Percentiles rank a stretch among this genome's conserved stretches.
Conservation (phyloP, 1,140 invertebrate genomes). For the Dufourea novaeangliae region DNA sequence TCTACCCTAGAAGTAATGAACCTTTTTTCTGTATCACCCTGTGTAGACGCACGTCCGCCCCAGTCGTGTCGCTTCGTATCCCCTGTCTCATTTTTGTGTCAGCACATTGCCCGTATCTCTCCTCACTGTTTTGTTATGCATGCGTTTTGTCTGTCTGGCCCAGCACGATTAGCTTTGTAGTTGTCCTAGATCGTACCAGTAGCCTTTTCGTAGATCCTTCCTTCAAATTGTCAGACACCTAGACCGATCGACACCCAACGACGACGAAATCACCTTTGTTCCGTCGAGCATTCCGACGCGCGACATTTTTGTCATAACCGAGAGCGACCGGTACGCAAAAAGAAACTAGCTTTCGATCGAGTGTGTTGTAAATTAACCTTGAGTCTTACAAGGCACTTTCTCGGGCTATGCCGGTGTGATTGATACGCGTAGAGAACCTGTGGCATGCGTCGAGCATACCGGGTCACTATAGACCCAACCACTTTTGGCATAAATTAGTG, state of each 20-base stretch:
- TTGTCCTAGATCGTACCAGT: background rate
- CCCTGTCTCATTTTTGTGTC: background rate
- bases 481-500: background rate
- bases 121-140: background rate
- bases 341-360: constrained; percentile 28
- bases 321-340: background rate
- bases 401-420: constrained; percentile 1
- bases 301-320: constrained; percentile 2
- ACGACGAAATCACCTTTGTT: background rate
- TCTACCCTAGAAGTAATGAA: no score
- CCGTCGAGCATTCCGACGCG: background rate
- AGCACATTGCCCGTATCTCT: background rate
- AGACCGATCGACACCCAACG: no score
- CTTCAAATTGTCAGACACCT: background rate
- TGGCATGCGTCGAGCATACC: background rate
- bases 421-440: background rate
- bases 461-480: background rate
- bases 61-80: background rate
- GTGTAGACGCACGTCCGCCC: background rate
- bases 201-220: background rate
- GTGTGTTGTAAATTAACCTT: constrained; percentile 38
- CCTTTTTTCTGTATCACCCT: no score
- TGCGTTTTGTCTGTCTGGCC: background rate
- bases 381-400: constrained; percentile 35
- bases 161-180: background rate